Base-by-base conservation (phyloP, 2,888 invertebrate species). In the Cynaeus angustus region DNA sequence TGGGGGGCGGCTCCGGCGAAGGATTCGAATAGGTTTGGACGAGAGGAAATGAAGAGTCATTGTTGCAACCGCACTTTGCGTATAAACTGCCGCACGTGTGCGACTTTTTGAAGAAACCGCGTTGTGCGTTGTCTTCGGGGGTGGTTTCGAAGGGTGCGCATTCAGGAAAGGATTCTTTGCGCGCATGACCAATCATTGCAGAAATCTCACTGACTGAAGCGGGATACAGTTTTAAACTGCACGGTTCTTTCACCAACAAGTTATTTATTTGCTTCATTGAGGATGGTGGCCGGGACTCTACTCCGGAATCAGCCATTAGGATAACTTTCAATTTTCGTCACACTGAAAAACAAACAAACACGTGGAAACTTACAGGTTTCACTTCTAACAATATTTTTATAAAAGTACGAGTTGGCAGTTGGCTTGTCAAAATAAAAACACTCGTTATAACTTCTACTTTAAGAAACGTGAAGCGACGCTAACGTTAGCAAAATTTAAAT, bases 41-140 rank as follows among this genome's bases (percentile, higher is more conserved):
- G 38, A 48, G 48, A 13, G 56, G 48, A 13, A 43, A 14, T 10
- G 48, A n/a, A 28, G 66, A 46, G 53, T 71, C 81, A 77, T 82
- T 77, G 75, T 80, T 78, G 72, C 85, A 84, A 56, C 79, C 79
- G 76, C 86, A 86, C 78, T 85, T 85, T 46, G 85, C 86, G 78
- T 83, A 86, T 61, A 85, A 76, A 75, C 85, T 85, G 71, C 85
- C 85, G 79, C 85, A 86, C 75, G 84, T 84, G 81, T 85, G 84
- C 12, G 83, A 77, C 78, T 83, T 82, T 79, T 81, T 80, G 72
- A 82, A 79, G 73, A 75, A 61, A 67, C 72, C 77, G 72, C 78
- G 78, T 50, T 69, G 62, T 45, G 58, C 37, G 41, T 16, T 30
- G 9, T 28, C 68, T 7, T 62, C 67, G 52, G 66, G 55, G 70